Percentiles rank a stretch among this genome's conserved stretches.
Conservation (phyloP, 2,113 vertebrate genomes). For the Boleophthalmus pectinirostris region DNA sequence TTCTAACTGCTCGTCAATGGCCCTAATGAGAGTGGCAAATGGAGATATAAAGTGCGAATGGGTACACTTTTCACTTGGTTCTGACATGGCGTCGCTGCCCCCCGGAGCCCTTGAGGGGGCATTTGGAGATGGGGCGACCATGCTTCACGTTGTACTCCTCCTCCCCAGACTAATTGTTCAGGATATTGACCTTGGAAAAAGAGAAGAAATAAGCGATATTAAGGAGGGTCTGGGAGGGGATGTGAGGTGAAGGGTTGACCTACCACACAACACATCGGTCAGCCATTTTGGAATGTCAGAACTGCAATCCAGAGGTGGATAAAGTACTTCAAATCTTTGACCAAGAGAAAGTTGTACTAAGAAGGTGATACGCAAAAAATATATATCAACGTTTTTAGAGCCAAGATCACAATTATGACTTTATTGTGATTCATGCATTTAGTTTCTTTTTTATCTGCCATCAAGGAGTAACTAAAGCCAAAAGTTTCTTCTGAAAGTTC, state of each 20-base stretch:
- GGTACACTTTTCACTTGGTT: constrained; percentile 78
- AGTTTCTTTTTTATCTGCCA: too few species aligned
- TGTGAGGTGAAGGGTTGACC: constrained; percentile 57
- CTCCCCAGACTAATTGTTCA: constrained; percentile 74
- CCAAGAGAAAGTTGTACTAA: too few species aligned
- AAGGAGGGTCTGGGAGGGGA: constrained; percentile 34
- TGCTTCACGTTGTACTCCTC: constrained; percentile 73
- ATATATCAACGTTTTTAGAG: too few species aligned
- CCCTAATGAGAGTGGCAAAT: constrained; percentile 78
- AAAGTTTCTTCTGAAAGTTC: too few species aligned
- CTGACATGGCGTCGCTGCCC: constrained; percentile 76
- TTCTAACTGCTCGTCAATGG: constrained; percentile 76
- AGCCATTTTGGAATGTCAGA: constrained; percentile 3
- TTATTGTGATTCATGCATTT: too few species aligned
- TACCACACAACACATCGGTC: constrained; percentile 11
- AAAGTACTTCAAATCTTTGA: background rate
- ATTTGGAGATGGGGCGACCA: constrained; percentile 72
- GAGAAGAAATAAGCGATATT: constrained; percentile 30
- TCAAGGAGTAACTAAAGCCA: too few species aligned
- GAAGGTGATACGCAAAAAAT: too few species aligned
- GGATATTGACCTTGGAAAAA: constrained; percentile 78
- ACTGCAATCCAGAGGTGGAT: constrained; percentile 7
- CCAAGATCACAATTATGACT: too few species aligned
- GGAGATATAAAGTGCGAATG: constrained; percentile 81
- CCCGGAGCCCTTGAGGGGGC: constrained; percentile 75